Base-by-base conservation (phyloP, 2,113 vertebrate species). In the Thalassarche chlororhynchos region DNA sequence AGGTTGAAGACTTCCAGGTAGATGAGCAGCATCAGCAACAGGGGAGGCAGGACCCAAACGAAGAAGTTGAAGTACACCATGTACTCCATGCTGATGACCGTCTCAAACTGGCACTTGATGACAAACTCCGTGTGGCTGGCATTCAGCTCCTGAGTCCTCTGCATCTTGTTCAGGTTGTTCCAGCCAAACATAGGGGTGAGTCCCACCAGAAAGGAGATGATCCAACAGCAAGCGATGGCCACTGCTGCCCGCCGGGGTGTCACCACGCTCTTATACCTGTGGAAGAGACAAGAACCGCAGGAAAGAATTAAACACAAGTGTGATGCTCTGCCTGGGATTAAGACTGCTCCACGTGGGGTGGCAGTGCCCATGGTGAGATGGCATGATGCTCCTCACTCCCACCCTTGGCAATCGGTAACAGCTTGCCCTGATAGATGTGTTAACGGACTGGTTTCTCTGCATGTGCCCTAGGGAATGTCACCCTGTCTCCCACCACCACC, bases 61-160 rank as follows among this genome's bases (percentile, higher is more conserved):
- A 99, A 99, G 97, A 99, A 99, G 98, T 99, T 99, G 98, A 99
- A 99, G 97, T 99, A 99, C 65, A 99, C 99, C 99, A 99, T 99
- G 97, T 99, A 99, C 91, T 99, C 98, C 99, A 99, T 99, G 98
- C 99, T 99, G 98, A 99, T 99, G 93, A 99, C 99, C 0, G 98
- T 99, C 98, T 99, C 99, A 14, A 99, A 99, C 97, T 98, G 84
- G 51, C 99, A 99, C 21, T 94, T 98, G 96, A 99, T 98, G 92
- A 98, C 52, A 0, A 98, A 96, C 44, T 98, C 98, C 0, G 96
- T 65, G 10, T 76, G 70, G 38, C 96, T 99, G 28, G 90, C 31
- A 5, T 99, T 98, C 60, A 91, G 66, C 49, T 90, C 97, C 94
- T 96, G 97, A 68, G 98, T 98, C 96, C 91, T 89, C 55, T 55